A percentile compares a stretch with the other conserved stretches of the same genome.
Evolutionary conservation across 2,797 vertebrate species (phyloP).

Genomic region (Lemur catta): DNA sequence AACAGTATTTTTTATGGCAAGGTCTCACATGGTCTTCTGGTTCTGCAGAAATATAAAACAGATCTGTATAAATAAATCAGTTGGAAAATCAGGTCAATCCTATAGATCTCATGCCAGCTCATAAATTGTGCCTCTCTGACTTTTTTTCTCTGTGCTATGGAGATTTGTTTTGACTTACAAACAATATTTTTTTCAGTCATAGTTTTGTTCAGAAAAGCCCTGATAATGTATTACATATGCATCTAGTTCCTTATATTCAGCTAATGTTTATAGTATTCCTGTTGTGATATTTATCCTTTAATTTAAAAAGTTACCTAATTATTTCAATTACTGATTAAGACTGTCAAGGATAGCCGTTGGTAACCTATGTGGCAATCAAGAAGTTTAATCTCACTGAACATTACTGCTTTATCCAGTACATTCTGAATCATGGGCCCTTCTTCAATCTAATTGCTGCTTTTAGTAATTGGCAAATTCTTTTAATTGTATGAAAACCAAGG

Average conservation of each 20-base stretch:
- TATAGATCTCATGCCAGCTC: not conserved
- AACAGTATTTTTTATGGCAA: not conserved
- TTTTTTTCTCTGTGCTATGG: not conserved
- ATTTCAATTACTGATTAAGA: not conserved
- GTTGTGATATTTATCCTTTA: not conserved
- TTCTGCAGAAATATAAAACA: not conserved
- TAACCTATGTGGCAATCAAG: not conserved
- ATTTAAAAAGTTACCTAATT: not conserved
- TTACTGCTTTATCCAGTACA: not conserved
- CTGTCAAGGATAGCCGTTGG: not conserved
- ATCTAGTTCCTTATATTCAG: not conserved
- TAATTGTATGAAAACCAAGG: not conserved
- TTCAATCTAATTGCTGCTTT: not conserved
- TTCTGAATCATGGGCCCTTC: not conserved
- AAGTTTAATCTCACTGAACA: not conserved
- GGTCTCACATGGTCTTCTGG: not conserved
- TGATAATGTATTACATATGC: not conserved
- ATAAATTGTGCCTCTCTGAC: not conserved
- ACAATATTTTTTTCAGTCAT: not conserved
- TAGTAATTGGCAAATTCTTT: not conserved
- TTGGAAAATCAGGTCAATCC: not conserved
- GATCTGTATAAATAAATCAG: not conserved
- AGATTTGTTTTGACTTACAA: not conserved
- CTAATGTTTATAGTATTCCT: not conserved
- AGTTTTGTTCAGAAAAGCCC: not conserved